Percentiles rank a stretch among this genome's conserved stretches.
Evolutionary conservation across 2,888 invertebrate species (phyloP).

Genomic region (Tipula confusa): DNA sequence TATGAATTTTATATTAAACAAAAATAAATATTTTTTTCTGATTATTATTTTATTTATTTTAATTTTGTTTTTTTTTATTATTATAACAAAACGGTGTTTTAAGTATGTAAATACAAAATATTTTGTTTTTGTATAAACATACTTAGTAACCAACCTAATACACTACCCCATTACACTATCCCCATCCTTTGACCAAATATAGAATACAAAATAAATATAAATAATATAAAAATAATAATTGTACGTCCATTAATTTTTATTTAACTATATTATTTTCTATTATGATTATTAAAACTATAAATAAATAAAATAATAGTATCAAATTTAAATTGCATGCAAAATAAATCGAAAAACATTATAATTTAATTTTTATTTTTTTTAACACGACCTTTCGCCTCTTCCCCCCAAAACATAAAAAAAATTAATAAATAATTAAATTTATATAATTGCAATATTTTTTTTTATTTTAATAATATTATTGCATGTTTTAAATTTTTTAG

Average conservation of each 20-base stretch:
- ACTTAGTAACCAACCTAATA: no score
- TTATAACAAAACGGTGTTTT: neutral
- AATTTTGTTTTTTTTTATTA: neutral
- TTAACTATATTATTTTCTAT: neutral
- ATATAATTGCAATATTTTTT: neutral
- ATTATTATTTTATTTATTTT: neutral
- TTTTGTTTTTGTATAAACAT: no score
- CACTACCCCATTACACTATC: no score
- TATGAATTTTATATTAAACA: neutral
- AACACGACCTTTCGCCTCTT: no score
- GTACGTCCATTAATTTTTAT: neutral
- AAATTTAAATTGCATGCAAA: neutral
- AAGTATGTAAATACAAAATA: neutral
- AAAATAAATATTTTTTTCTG: slow-evolving; percentile 29
- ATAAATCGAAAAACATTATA: neutral
- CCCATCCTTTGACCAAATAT: neutral
- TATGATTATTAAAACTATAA: neutral
- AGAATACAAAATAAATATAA: neutral
- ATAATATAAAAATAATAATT: neutral
- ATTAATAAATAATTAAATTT: neutral
- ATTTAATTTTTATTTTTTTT: slow-evolving; percentile 8
- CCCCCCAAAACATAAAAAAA: no score
- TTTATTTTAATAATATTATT: neutral
- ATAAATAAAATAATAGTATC: neutral
- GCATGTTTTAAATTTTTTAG: no score